phyloP scores from a whole-genome alignment of 1,140 invertebrate species.

The Ruditapes philippinarum region DNA sequence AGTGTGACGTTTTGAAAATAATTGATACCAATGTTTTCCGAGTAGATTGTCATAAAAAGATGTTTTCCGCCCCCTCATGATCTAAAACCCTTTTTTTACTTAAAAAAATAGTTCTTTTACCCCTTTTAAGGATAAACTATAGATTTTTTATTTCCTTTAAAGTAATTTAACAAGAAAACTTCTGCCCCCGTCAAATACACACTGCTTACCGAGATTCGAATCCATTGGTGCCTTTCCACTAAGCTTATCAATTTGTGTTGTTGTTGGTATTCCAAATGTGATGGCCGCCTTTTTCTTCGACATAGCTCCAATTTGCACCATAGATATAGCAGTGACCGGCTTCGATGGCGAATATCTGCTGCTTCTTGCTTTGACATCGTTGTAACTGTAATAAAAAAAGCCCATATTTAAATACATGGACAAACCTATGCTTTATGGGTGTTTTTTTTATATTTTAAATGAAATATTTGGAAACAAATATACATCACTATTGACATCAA shows the following conservation, averaged over 20 bases:
- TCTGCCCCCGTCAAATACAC: no score
- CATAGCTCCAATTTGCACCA: neutral
- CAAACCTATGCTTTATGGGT: no score
- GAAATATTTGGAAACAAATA: no score
- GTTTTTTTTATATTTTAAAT: no score
- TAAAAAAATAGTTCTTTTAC: neutral
- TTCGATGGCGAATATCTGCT: neutral
- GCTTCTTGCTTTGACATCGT: neutral
- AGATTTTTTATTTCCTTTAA: no score
- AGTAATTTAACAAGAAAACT: no score
- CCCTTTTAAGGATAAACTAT: neutral
- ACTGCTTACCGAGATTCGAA: neutral
- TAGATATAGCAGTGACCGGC: neutral
- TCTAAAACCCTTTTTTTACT: neutral
- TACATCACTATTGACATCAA: no score
- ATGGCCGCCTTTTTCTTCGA: neutral
- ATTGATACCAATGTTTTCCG: no score
- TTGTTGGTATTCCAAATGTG: neutral
- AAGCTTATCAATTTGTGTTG: slow-evolving; percentile 11
- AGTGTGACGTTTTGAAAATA: neutral
- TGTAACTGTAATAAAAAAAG: neutral
- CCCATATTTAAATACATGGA: no score
- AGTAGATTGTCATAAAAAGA: neutral
- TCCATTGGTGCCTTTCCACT: slow-evolving; percentile 12
- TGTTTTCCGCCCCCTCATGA: neutral